These are phyloP conservation scores for Okamejei kenojei DNA, from an alignment of 2,797 vertebrate species.

Conservation along the genomic window DNA sequence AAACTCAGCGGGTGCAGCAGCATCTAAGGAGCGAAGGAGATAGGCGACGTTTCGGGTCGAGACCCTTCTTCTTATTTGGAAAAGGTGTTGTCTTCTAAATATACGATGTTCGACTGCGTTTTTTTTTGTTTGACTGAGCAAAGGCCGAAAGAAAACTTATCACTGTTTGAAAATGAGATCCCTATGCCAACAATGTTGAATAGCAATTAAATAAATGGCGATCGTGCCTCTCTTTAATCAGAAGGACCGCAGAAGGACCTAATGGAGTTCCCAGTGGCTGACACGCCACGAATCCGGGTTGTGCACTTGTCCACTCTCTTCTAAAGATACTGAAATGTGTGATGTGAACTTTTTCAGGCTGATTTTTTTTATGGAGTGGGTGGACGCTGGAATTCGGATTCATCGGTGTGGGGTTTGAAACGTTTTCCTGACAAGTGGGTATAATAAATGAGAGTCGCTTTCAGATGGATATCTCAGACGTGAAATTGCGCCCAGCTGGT, in stretches of 20 bases:
- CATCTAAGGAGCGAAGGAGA: no score
- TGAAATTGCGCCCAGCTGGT: constrained; percentile 95
- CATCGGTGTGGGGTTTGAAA: constrained; percentile 61
- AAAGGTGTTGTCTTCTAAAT: not conserved
- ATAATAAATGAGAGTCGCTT: constrained; percentile 88
- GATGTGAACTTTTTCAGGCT: not conserved
- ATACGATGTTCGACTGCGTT: not conserved
- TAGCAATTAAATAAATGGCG: not conserved
- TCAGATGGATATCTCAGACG: constrained; percentile 91
- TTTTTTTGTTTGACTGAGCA: constrained; percentile 1
- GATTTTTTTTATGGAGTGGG: not conserved
- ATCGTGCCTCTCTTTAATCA: not conserved
- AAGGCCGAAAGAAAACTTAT: constrained; percentile 2
- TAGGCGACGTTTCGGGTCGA: no score
- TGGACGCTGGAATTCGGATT: constrained; percentile 34
- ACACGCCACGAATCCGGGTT: not conserved
- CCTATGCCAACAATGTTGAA: not conserved
- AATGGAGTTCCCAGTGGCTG: not conserved
- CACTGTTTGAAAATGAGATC: not conserved
- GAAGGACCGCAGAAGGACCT: not conserved
- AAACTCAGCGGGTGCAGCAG: no score
- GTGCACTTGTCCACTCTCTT: not conserved
- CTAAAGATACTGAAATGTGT: not conserved
- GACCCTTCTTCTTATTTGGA: no score
- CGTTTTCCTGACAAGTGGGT: constrained; percentile 79